Conservation (phyloP, 2,797 vertebrate species). For the Hydrophis major region DNA sequence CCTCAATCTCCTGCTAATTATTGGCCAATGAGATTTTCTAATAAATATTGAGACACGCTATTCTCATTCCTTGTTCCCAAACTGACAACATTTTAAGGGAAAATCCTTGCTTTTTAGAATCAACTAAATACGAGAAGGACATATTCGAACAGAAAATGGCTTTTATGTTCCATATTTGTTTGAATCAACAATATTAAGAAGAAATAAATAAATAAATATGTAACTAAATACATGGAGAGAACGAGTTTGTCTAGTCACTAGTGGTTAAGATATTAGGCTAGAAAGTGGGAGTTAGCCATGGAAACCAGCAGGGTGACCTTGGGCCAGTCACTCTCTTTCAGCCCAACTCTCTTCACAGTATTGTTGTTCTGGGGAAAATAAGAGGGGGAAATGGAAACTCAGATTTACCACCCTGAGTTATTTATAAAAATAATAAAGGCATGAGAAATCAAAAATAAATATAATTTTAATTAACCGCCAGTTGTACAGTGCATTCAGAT, state of each 20-base stretch:
- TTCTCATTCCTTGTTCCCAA: background rate
- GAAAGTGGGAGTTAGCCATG: background rate
- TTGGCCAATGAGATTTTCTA: conserved; percentile 14
- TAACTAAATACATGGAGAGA: background rate
- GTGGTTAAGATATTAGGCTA: background rate
- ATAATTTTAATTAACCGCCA: background rate
- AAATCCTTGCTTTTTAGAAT: background rate
- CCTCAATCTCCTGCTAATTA: background rate
- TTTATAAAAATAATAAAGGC: background rate
- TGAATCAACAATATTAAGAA: conserved; percentile 11
- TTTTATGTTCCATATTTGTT: background rate
- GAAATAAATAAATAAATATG: too few relatives aligned
- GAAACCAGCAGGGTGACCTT: background rate
- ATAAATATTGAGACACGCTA: conserved; percentile 3
- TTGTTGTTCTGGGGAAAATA: background rate
- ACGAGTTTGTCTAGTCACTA: background rate
- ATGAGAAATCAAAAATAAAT: background rate
- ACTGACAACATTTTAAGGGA: background rate
- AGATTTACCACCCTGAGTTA: background rate
- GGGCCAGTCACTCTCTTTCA: background rate
- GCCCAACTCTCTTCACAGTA: background rate
- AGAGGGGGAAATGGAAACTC: background rate
- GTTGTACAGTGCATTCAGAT: background rate
- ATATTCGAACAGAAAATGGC: background rate
- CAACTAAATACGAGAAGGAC: background rate